Conservation (phyloP, 2,113 vertebrate genomes). For the Elgaria multicarinata region DNA sequence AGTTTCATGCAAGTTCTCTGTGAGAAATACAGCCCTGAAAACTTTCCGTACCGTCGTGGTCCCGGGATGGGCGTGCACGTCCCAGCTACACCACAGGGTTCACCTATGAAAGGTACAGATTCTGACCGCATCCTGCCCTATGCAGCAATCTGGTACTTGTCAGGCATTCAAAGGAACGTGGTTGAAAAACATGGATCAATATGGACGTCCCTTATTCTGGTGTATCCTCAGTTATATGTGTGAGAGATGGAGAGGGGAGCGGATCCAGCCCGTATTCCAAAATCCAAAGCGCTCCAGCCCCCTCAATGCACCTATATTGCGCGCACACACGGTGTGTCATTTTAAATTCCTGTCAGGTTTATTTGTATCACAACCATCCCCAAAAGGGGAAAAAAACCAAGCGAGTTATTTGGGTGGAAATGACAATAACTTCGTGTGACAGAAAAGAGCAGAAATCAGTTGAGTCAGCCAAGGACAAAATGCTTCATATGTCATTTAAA, state of each 20-base stretch:
- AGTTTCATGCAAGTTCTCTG: slow-evolving; percentile 95
- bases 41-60: slow-evolving; percentile 94
- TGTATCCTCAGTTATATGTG: not conserved
- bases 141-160: not conserved
- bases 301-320: no score
- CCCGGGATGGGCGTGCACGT: slow-evolving; percentile 92
- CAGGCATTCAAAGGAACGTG: no score
- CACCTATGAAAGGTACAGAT: slow-evolving; percentile 91
- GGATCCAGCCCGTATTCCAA: not conserved
- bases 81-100: slow-evolving; percentile 89
- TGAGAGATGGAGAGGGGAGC: no score
- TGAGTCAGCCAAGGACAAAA: slow-evolving; percentile 57
- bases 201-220: not conserved
- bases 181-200: not conserved
- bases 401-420: slow-evolving; percentile 30
- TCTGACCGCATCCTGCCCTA: not conserved
- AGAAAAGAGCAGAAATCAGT: slow-evolving; percentile 38
- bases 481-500: rapidly evolving
- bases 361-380: slow-evolving; percentile 46
- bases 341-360: slow-evolving; percentile 53
- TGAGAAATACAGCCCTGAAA: slow-evolving; percentile 97
- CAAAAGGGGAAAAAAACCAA: slow-evolving; percentile 3
- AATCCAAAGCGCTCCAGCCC: no score
- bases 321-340: not conserved
- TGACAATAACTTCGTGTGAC: slow-evolving; percentile 53